These are phyloP conservation scores for Ectemnius cavifrons DNA, from an alignment of 2,888 invertebrate species.

Conservation along the genomic window DNA sequence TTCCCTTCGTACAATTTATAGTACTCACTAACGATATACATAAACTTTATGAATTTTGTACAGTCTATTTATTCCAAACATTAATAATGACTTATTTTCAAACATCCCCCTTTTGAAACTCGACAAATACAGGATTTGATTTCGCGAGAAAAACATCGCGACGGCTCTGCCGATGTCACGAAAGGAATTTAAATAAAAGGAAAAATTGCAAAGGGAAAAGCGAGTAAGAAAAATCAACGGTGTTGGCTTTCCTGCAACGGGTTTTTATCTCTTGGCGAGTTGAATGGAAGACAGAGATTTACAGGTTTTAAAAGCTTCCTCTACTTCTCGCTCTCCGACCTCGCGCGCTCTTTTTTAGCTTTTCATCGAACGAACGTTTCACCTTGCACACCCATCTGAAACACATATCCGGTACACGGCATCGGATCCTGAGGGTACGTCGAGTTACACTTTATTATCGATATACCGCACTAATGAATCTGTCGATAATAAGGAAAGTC, in stretches of 20 bases:
- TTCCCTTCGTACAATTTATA: too few relatives aligned
- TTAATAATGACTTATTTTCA: too few relatives aligned
- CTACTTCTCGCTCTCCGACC: neutral
- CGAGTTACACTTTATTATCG: constrained; percentile 42
- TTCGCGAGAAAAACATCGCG: too few relatives aligned
- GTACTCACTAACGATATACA: too few relatives aligned
- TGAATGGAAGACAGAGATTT: neutral
- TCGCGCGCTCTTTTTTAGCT: neutral
- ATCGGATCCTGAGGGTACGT: neutral
- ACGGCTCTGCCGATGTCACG: too few relatives aligned
- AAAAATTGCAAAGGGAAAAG: neutral
- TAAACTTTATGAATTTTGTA: too few relatives aligned
- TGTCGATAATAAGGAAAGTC: constrained; percentile 34
- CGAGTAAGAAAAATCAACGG: neutral
- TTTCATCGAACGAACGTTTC: neutral
- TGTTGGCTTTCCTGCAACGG: neutral
- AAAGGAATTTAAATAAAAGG: neutral
- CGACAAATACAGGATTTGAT: too few relatives aligned
- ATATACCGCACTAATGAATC: constrained; percentile 40
- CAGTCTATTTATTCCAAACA: too few relatives aligned
- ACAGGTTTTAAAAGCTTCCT: neutral
- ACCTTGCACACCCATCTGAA: too few relatives aligned
- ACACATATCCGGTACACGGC: too few relatives aligned
- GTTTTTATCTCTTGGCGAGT: neutral
- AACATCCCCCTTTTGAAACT: too few relatives aligned